Evolutionary conservation across 35 echinoderm and acorn worm genomes (phyloP).

Genomic region (Eucidaris tribuloides): DNA sequence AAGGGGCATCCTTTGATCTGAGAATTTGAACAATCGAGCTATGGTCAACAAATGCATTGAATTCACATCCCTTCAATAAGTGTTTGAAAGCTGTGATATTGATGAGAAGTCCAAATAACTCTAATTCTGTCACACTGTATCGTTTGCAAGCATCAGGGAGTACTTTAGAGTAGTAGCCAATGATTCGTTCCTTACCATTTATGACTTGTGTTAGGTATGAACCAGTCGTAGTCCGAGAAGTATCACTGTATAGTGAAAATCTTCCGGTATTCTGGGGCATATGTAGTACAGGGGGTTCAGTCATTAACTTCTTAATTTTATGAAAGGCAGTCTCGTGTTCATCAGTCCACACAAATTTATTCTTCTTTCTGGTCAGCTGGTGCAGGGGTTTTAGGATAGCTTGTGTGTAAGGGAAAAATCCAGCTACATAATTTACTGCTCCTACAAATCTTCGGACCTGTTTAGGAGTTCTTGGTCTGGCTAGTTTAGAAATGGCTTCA

Average conservation of each 20-base stretch:
- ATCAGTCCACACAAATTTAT: constrained; percentile 29
- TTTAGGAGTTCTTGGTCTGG: neutral
- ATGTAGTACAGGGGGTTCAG: constrained; percentile 20
- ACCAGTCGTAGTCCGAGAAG: constrained; percentile 41
- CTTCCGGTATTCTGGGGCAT: constrained; percentile 21
- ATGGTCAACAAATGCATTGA: too few relatives aligned
- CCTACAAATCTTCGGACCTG: constrained; percentile 23
- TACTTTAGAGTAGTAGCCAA: constrained; percentile 65
- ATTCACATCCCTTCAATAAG: too few relatives aligned
- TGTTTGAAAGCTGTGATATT: too few relatives aligned
- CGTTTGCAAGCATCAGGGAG: constrained; percentile 13
- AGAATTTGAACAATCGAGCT: too few relatives aligned
- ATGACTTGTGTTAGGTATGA: constrained; percentile 44
- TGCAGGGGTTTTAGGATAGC: constrained; percentile 34
- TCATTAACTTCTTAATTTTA: constrained; percentile 42
- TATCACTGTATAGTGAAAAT: constrained; percentile 49
- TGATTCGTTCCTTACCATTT: constrained; percentile 28
- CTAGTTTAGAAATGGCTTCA: neutral
- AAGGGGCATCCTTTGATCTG: too few relatives aligned
- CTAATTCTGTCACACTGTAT: constrained; percentile 51
- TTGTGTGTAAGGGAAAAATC: constrained; percentile 27
- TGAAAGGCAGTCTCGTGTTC: constrained; percentile 46
- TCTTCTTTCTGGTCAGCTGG: constrained; percentile 25
- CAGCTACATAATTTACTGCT: constrained; percentile 49
- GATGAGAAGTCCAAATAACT: constrained; percentile 41